Conservation (phyloP, 2,113 vertebrate genomes). For the Crotalus helleri region DNA sequence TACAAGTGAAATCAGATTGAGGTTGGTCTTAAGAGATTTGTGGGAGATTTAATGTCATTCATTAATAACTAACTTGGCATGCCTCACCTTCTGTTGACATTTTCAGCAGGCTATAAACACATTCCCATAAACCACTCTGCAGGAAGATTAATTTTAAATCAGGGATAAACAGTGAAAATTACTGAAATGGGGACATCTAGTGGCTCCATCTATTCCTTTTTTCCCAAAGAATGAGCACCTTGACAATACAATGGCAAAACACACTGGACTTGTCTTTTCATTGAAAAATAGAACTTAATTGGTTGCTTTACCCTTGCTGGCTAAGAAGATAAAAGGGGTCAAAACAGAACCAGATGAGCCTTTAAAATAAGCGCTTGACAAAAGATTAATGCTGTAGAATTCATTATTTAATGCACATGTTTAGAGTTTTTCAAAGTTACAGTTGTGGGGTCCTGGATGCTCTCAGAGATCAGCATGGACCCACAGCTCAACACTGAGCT, state of each 20-base stretch:
- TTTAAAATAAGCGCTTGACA: constrained; percentile 34
- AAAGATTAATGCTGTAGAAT: background rate
- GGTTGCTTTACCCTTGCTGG: constrained; percentile 4
- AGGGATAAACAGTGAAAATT: constrained; percentile 36
- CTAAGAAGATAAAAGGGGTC: background rate
- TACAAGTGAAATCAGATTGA: background rate
- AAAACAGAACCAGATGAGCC: constrained; percentile 4
- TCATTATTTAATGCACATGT: background rate
- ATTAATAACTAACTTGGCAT: background rate
- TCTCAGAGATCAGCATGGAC: background rate
- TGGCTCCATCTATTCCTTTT: constrained; percentile 31
- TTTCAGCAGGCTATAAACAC: background rate
- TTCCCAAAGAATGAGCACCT: accelerated
- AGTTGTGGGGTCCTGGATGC: background rate
- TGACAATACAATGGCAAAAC: background rate
- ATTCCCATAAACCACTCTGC: background rate
- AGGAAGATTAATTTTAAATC: accelerated
- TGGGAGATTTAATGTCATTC: background rate
- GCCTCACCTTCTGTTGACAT: constrained; percentile 17
- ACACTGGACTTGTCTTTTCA: background rate
- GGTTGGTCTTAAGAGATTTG: background rate
- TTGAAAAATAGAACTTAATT: background rate
- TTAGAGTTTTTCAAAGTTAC: background rate
- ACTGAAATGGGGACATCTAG: constrained; percentile 70
- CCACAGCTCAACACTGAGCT: background rate